Conservation (phyloP, 2,113 vertebrate species). For the Xenopus laevis region DNA sequence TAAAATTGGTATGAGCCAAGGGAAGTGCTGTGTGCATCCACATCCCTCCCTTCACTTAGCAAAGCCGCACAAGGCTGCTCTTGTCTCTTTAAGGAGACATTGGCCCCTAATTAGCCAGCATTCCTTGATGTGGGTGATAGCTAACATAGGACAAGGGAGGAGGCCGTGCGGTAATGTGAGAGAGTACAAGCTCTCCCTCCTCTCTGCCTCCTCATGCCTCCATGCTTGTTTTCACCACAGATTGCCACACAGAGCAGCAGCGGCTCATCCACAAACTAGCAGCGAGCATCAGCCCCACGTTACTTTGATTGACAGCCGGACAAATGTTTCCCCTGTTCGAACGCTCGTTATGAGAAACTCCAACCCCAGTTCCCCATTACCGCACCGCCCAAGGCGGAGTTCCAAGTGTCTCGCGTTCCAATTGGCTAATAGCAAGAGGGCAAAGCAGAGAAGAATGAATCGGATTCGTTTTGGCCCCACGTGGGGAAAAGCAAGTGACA, state of each 20-base stretch:
- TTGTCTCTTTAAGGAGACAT: conserved; percentile 65
- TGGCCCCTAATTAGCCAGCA: conserved; percentile 64
- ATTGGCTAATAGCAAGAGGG: conserved; percentile 50
- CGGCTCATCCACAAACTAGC: conserved; percentile 48
- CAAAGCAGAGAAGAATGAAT: not conserved
- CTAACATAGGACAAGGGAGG: conserved; percentile 42
- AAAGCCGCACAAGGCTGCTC: conserved; percentile 58
- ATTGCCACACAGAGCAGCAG: conserved; percentile 48
- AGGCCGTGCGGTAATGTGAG: conserved; percentile 37
- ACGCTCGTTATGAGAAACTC: conserved; percentile 67
- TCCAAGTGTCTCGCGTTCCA: not conserved
- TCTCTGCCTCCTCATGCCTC: conserved; percentile 25
- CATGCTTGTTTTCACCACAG: conserved; percentile 55
- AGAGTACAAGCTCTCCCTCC: conserved; percentile 19
- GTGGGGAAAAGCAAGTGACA: conserved; percentile 55
- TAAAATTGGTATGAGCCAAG: conserved; percentile 64
- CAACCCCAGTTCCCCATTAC: conserved; percentile 45
- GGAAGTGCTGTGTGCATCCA: conserved; percentile 51
- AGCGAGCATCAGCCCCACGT: conserved; percentile 70
- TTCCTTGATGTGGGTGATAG: conserved; percentile 50
- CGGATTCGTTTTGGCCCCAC: conserved; percentile 57
- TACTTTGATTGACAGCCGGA: conserved; percentile 93
- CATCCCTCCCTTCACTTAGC: conserved; percentile 59
- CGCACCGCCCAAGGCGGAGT: conserved; percentile 22
- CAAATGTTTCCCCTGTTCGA: conserved; percentile 79